Evolutionary conservation across 1,140 invertebrate species (phyloP), one percentile per base, ranked within the genome.

Genomic region (Achatina immaculata): DNA sequence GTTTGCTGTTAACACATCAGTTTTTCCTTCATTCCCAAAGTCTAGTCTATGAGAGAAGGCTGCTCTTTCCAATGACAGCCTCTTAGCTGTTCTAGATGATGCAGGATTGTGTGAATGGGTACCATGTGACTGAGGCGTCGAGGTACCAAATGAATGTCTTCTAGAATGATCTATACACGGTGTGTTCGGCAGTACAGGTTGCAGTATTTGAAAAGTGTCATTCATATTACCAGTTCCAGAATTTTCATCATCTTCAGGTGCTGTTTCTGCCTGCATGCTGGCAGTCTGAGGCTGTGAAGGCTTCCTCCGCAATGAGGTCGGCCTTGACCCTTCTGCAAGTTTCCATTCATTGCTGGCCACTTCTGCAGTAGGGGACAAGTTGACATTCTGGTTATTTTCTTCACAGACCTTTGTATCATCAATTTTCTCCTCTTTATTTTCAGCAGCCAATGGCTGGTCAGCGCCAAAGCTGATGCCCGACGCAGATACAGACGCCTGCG

Each of bases 401-500:
- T 40, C 42, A 21, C 36, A 69, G 7, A 9, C 21, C 68, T 69
- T 19, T 40, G 2, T 69, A 1, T 43, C 38, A 28, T 21, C 31
- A 1, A 24, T 1, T n/a, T 40, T 42, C 9, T 69, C 68, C 19
- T 48, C 42, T 43, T 2, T 28, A 51, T 2, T 14, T 31, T 36
- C 43, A 34, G 42, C 9, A 2, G 31, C 24, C 21, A 51, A 40
- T 31, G 28, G 43, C 28, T 40, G n/a, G 11, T 48, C 42, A 16
- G 38, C 36, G 38, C 43, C 71, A 51, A 73, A 73, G 43, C 71
- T 73, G 43, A 48, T 73, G 1, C 42, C 43, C 42, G 68, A 69
- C n/a, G 68, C 36, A 21, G 68, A 40, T 40, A 43, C 36, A 1
- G 36, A 3, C 6, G 1, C 11, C 11, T 69, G 68, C 7, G 38